These are phyloP conservation scores for Oligia latruncula DNA, from an alignment of 2,888 invertebrate genomes.

Conservation along the genomic window DNA sequence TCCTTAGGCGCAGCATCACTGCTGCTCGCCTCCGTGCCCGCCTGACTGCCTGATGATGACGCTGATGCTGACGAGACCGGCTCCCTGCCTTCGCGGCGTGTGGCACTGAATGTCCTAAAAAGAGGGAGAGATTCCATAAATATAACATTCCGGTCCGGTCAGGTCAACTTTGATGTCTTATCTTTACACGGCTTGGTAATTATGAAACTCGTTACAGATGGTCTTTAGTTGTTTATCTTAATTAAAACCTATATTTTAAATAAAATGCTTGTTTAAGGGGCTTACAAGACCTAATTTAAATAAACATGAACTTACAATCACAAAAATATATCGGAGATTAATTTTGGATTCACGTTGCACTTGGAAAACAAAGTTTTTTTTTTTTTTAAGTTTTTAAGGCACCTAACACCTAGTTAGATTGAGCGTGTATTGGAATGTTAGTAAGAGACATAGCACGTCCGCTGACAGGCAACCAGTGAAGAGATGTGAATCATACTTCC, in stretches of 20 bases:
- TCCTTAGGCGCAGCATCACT: constrained; percentile 73
- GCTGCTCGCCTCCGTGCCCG: constrained; percentile 57
- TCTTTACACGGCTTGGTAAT: constrained; percentile 6
- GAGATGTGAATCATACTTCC: constrained; percentile 76
- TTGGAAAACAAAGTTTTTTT: background rate
- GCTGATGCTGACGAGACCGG: constrained; percentile 38
- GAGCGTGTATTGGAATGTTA: background rate
- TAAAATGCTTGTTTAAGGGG: background rate
- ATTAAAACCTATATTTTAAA: constrained; percentile 25
- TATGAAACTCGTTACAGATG: constrained; percentile 10
- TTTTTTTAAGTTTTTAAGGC: background rate
- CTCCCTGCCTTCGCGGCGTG: constrained; percentile 66
- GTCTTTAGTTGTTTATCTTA: constrained; percentile 5
- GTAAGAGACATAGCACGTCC: constrained; percentile 37
- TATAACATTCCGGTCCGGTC: background rate
- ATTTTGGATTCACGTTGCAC: constrained; percentile 18
- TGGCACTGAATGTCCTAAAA: constrained; percentile 80
- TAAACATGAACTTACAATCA: constrained; percentile 7
- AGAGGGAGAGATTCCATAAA: constrained; percentile 30
- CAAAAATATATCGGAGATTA: constrained; percentile 18
- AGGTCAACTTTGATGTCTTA: background rate
- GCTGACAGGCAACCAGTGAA: constrained; percentile 55
- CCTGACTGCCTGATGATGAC: constrained; percentile 27
- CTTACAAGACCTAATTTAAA: constrained; percentile 3
- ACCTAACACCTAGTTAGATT: background rate